Percentiles rank a stretch among this genome's conserved stretches.
These are phyloP conservation scores for Rhorus exstirpatorius DNA, from an alignment of 2,888 invertebrate species.

Conservation along the genomic window DNA sequence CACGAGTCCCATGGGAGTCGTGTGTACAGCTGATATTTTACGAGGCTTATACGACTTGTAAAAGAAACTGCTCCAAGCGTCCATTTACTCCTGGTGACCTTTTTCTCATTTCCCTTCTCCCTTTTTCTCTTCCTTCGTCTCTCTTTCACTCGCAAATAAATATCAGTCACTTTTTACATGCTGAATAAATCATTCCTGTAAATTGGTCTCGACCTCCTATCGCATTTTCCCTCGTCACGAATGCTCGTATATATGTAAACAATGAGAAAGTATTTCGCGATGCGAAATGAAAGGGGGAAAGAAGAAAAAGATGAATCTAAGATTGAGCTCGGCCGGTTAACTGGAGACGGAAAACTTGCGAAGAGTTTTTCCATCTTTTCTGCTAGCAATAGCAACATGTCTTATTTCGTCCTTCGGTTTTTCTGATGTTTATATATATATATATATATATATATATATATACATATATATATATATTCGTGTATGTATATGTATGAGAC, in stretches of 20 bases:
- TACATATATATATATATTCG: neutral
- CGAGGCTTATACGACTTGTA: conserved; percentile 19
- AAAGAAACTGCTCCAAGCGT: conserved; percentile 29
- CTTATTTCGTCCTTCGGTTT: conserved; percentile 38
- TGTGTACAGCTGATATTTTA: conserved; percentile 18
- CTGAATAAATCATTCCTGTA: conserved; percentile 54
- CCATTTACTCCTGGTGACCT: conserved; percentile 27
- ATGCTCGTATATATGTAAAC: neutral
- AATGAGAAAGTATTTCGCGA: conserved; percentile 27
- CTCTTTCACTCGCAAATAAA: conserved; percentile 2
- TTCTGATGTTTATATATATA: neutral
- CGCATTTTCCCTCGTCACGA: conserved; percentile 19
- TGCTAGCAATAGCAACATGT: conserved; percentile 17
- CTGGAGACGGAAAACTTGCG: conserved; percentile 23
- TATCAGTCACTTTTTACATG: neutral
- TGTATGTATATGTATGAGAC: conserved; percentile 17
- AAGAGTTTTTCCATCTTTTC: conserved; percentile 50
- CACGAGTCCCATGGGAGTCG: conserved; percentile 61
- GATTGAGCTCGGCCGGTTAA: conserved; percentile 5
- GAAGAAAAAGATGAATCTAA: conserved; percentile 5
- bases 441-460: conserved; percentile 10
- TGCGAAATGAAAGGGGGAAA: conserved; percentile 22
- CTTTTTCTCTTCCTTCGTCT: neutral
- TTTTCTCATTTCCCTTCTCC: conserved; percentile 27
- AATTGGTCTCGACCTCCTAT: conserved; percentile 1